These are phyloP conservation scores for Ambastaia sidthimunki DNA, from an alignment of 2,797 vertebrate species.

Conservation along the genomic window DNA sequence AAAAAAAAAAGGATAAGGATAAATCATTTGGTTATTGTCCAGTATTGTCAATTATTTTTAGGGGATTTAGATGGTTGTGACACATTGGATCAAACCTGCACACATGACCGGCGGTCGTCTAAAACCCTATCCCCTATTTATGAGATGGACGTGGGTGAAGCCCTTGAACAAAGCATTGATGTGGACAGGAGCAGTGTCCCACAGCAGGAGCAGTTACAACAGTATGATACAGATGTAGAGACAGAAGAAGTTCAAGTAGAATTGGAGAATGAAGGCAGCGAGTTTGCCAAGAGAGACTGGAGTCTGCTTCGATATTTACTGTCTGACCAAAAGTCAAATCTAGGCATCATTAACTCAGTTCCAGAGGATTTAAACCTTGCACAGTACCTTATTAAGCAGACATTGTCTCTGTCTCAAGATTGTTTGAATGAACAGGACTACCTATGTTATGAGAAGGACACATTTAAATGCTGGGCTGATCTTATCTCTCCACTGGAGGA, in stretches of 20 bases:
- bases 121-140: slow-evolving; percentile 98
- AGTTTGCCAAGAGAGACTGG: slow-evolving; percentile 95
- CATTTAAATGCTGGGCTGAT: slow-evolving; percentile 92
- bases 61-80: slow-evolving; percentile 96
- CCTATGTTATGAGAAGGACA: slow-evolving; percentile 85
- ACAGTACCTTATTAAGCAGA: slow-evolving; percentile 98
- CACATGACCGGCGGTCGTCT: slow-evolving; percentile 81
- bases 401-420: slow-evolving; percentile 91
- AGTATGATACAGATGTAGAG: slow-evolving; percentile 76
- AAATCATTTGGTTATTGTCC: slow-evolving; percentile 84
- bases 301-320: slow-evolving; percentile 91
- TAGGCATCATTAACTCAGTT: slow-evolving; percentile 80
- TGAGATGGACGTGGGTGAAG: slow-evolving; percentile 92
- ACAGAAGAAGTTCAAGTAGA: slow-evolving; percentile 70
- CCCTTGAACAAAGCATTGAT: slow-evolving; percentile 86
- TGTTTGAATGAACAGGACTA: slow-evolving; percentile 85
- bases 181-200: slow-evolving; percentile 79
- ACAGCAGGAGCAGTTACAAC: slow-evolving; percentile 76
- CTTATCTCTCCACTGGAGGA: slow-evolving; percentile 92
- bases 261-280: slow-evolving; percentile 78
- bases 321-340: slow-evolving; percentile 89
- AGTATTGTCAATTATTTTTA: slow-evolving; percentile 99
- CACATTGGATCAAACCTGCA: slow-evolving; percentile 92
- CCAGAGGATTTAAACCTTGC: slow-evolving; percentile 94
- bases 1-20: slow-evolving; percentile 28